phyloP scores from a whole-genome alignment of 1,140 invertebrate species.

The Bombus superbus region DNA sequence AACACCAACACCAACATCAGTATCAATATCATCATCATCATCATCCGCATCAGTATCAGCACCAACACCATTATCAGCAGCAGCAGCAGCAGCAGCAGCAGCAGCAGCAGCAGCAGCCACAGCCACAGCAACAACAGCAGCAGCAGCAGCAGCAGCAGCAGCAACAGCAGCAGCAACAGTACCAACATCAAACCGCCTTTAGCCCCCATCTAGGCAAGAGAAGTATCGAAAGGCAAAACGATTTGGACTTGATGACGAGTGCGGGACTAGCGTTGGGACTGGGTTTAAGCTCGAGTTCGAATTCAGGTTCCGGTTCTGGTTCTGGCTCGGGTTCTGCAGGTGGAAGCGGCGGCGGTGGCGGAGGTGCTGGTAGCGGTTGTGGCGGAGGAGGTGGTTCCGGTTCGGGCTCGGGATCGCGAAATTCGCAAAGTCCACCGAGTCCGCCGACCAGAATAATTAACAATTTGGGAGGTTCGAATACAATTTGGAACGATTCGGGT shows the following conservation, averaged over 20 bases:
- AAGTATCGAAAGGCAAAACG: constrained; percentile 70
- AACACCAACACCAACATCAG: constrained; percentile 42
- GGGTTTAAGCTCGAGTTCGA: constrained; percentile 34
- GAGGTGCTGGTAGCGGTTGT: not conserved
- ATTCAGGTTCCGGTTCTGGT: constrained; percentile 6
- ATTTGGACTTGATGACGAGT: constrained; percentile 67
- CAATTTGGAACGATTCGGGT: constrained; percentile 73
- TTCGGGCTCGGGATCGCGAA: constrained; percentile 70
- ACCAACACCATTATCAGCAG: constrained; percentile 20
- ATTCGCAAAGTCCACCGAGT: constrained; percentile 79
- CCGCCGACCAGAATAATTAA: constrained; percentile 76
- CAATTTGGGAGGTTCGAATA: constrained; percentile 75
- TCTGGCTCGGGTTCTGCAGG: constrained; percentile 7
- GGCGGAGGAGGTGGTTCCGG: constrained; percentile 1
- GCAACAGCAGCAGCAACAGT: not conserved
- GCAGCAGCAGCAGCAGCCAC: not conserved
- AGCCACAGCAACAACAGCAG: constrained; percentile 54
- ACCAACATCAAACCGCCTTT: constrained; percentile 68
- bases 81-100: not conserved
- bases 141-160: not conserved
- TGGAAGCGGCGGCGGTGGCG: not conserved
- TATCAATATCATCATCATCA: constrained; percentile 38
- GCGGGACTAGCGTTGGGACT: constrained; percentile 31
- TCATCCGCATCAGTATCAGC: constrained; percentile 36
- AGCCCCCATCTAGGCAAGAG: constrained; percentile 78